Conservation (phyloP, 1,140 invertebrate species). For the Brachionus koreanus region DNA sequence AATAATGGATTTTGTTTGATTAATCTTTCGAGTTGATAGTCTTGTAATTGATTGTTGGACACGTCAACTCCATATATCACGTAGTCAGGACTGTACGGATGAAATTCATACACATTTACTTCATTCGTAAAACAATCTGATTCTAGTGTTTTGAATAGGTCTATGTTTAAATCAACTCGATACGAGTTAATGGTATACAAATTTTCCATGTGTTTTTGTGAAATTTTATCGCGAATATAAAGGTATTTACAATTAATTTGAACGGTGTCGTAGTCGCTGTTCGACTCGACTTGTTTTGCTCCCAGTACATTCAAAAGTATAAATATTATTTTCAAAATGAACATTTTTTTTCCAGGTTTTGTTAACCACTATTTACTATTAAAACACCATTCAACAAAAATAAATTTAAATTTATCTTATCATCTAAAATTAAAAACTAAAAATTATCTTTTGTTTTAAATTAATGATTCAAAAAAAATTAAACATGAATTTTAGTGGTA, state of each 20-base stretch:
- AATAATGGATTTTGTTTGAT: conserved; percentile 18
- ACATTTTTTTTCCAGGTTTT: background rate
- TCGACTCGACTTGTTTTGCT: background rate
- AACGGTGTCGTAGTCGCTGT: background rate
- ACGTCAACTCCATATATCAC: conserved; percentile 6
- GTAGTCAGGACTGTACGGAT: background rate
- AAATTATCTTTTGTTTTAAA: background rate
- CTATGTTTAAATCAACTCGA: background rate
- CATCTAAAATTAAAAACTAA: background rate
- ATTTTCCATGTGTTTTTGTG: background rate
- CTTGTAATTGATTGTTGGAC: background rate
- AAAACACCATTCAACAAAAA: background rate
- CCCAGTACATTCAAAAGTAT: background rate
- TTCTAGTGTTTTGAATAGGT: background rate
- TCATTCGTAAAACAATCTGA: background rate
- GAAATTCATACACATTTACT: background rate
- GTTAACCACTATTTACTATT: background rate
- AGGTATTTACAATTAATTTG: background rate
- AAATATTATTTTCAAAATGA: background rate
- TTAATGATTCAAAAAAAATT: background rate
- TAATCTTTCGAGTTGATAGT: conserved; percentile 4
- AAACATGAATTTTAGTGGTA: too few species aligned
- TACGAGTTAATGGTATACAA: background rate
- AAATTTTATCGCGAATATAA: background rate
- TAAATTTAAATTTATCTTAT: background rate